These are phyloP conservation scores for Brenthis ino DNA, from an alignment of 2,888 invertebrate species.

Conservation along the genomic window DNA sequence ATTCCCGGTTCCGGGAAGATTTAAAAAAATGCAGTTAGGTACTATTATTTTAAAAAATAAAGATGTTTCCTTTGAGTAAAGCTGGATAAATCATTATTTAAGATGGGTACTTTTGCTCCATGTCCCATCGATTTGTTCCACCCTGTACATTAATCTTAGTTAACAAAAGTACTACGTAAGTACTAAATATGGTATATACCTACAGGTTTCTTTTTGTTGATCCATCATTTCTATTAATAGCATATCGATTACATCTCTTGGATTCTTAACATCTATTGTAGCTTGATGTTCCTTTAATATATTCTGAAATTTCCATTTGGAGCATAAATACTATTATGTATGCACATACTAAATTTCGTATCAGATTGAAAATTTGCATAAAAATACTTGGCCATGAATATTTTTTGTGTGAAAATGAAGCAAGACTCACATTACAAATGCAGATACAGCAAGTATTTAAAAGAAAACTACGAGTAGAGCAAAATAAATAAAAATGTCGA, in stretches of 20 bases:
- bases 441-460: neutral
- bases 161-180: neutral
- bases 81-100: too few species aligned
- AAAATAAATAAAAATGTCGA: neutral
- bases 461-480: too few species aligned
- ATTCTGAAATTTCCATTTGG: constrained; percentile 55
- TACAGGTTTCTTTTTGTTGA: constrained; percentile 60
- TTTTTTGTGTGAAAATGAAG: neutral
- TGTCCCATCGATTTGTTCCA: too few species aligned
- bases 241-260: constrained; percentile 85
- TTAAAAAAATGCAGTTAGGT: too few species aligned
- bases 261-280: constrained; percentile 66
- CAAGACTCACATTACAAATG: too few species aligned
- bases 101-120: too few species aligned
- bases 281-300: constrained; percentile 77
- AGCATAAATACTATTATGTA: neutral
- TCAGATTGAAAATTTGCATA: constrained; percentile 1
- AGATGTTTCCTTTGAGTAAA: too few species aligned
- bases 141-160: too few species aligned
- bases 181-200: constrained; percentile 45
- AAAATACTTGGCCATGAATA: neutral
- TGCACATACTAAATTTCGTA: neutral
- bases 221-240: constrained; percentile 82
- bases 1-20: too few species aligned
- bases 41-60: too few species aligned